These are phyloP conservation scores for Drosophila sordidula DNA, from an alignment of 2,888 invertebrate species.

Conservation along the genomic window DNA sequence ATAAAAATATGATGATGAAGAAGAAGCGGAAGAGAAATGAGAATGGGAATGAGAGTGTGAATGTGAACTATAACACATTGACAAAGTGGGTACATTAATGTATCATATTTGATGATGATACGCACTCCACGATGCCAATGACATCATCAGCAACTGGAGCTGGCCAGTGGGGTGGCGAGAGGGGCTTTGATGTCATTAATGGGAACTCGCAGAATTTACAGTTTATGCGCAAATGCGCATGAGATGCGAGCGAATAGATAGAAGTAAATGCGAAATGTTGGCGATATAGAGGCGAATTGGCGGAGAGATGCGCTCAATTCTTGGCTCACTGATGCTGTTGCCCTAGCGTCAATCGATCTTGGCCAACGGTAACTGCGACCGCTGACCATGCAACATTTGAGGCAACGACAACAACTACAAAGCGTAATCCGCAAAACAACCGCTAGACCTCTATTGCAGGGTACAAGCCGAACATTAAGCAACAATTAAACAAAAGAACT, in stretches of 20 bases:
- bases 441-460: conserved; percentile 8
- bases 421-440: conserved; percentile 34
- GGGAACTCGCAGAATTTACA: conserved; percentile 44
- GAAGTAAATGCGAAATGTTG: not conserved
- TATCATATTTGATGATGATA: conserved; percentile 42
- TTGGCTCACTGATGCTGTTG: conserved; percentile 20
- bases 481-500: conserved; percentile 27
- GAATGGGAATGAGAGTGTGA: not conserved
- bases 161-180: not conserved
- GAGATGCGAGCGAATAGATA: not conserved
- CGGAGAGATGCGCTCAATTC: conserved; percentile 22
- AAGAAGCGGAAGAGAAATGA: not conserved
- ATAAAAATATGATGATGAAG: not conserved
- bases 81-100: conserved; percentile 33
- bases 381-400: conserved; percentile 42
- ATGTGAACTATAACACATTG: conserved; percentile 11
- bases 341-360: conserved; percentile 51
- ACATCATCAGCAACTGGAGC: conserved; percentile 42
- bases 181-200: conserved; percentile 56
- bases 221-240: conserved; percentile 36
- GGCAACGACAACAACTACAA: not conserved
- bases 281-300: not conserved
- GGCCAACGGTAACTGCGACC: conserved; percentile 35
- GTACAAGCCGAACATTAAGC: conserved; percentile 13
- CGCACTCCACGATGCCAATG: conserved; percentile 54